These are phyloP conservation scores for Callaeas wilsoni DNA, from an alignment of 2,113 vertebrate genomes.

Conservation along the genomic window DNA sequence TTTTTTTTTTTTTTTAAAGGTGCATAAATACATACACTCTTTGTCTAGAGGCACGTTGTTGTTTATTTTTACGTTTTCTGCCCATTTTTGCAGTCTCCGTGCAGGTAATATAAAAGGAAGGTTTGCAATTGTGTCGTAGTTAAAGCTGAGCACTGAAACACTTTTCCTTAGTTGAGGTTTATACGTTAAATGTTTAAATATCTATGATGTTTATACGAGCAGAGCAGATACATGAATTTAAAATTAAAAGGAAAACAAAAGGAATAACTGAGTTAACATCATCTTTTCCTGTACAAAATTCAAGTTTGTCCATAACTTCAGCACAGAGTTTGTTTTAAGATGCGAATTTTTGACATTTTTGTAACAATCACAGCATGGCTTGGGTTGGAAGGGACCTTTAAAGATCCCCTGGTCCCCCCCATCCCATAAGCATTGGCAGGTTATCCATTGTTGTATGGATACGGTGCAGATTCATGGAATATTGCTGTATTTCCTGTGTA, in stretches of 20 bases:
- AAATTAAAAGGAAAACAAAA: neutral
- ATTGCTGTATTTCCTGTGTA: neutral
- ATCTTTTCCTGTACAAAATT: neutral
- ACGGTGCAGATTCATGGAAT: neutral
- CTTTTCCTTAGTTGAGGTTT: rapidly evolving
- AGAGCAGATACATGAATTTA: neutral
- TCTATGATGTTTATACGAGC: rapidly evolving
- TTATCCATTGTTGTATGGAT: neutral
- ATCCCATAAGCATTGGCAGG: rapidly evolving
- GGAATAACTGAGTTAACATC: rapidly evolving
- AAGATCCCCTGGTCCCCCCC: rapidly evolving
- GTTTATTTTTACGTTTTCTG: neutral
- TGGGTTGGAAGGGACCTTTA: neutral
- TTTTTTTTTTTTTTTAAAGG: no score
- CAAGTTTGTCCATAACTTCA: rapidly evolving
- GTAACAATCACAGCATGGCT: rapidly evolving
- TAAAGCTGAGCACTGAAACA: neutral
- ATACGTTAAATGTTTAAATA: rapidly evolving
- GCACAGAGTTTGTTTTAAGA: neutral
- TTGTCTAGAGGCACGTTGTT: rapidly evolving
- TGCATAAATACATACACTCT: rapidly evolving
- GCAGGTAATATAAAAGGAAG: rapidly evolving
- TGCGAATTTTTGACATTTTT: neutral
- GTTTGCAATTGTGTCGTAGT: rapidly evolving
- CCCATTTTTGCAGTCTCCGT: rapidly evolving